These are phyloP conservation scores for Hypomecis atomaria DNA, from an alignment of 2,888 invertebrate species.

Conservation along the genomic window DNA sequence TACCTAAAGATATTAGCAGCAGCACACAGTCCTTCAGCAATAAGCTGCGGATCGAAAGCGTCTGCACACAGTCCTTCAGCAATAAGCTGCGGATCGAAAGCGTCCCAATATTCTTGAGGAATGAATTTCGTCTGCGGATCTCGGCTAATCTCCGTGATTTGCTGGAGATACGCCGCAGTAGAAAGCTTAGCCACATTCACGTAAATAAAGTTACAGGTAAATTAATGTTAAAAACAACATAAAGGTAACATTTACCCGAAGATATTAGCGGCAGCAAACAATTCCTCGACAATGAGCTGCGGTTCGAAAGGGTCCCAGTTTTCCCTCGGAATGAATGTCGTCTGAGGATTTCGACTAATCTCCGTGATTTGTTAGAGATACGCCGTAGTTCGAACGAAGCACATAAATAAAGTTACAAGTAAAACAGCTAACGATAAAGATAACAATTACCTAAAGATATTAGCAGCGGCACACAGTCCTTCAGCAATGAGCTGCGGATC, in stretches of 20 bases:
- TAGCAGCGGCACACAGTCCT: conserved; percentile 97
- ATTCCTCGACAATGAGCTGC: conserved; percentile 95
- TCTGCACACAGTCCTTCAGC: conserved; percentile 96
- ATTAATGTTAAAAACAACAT: no score
- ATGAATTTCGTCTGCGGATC: conserved; percentile 90
- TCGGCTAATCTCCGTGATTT: conserved; percentile 86
- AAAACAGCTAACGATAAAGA: conserved; percentile 71
- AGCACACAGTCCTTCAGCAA: conserved; percentile 96
- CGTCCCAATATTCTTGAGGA: conserved; percentile 94
- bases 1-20: conserved; percentile 97
- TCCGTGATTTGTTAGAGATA: conserved; percentile 90
- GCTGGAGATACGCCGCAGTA: conserved; percentile 90
- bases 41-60: conserved; percentile 96
- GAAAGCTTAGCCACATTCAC: conserved; percentile 88
- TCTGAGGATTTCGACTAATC: conserved; percentile 87
- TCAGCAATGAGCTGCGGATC: conserved; percentile 97
- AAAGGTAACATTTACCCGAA: no score
- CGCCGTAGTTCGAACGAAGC: conserved; percentile 87
- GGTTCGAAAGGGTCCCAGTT: conserved; percentile 97
- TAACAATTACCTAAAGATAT: conserved; percentile 90
- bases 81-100: conserved; percentile 97
- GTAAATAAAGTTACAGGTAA: conserved; percentile 95
- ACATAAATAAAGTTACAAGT: conserved; percentile 94
- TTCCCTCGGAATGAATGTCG: conserved; percentile 91
- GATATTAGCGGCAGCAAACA: conserved; percentile 97